phyloP scores from a whole-genome alignment of 2,113 vertebrate species.

The Dendropsophus ebraccatus region DNA sequence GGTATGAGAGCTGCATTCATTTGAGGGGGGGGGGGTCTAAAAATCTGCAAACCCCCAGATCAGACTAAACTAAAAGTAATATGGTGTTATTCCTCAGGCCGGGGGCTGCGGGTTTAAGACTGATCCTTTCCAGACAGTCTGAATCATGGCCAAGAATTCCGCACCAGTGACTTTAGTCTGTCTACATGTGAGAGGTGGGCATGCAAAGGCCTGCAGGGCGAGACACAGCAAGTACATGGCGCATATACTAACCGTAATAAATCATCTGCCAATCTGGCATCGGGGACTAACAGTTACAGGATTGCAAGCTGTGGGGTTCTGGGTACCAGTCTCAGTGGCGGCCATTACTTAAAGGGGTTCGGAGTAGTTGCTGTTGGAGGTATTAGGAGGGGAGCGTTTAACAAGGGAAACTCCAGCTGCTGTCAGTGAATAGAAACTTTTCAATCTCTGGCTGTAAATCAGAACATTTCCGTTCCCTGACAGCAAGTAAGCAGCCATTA shows the following conservation, averaged over 20 bases:
- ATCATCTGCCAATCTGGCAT: background rate
- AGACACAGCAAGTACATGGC: background rate
- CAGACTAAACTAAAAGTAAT: too few species aligned
- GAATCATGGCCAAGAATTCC: slow-evolving; percentile 18
- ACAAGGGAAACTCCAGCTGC: too few species aligned
- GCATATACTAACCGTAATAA: background rate
- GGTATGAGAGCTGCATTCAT: too few species aligned
- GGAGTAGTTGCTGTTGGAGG: too few species aligned
- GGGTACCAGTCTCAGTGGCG: too few species aligned
- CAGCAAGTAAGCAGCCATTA: background rate
- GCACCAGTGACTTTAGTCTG: background rate
- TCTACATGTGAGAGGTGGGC: background rate
- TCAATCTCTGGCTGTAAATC: background rate
- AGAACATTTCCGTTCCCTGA: background rate
- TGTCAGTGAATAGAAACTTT: background rate
- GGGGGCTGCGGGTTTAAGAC: background rate
- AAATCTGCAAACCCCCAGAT: too few species aligned
- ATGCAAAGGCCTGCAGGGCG: background rate
- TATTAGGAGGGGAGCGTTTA: too few species aligned
- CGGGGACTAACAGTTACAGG: too few species aligned
- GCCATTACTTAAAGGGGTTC: too few species aligned
- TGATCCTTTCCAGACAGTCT: slow-evolving; percentile 25
- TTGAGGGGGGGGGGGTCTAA: too few species aligned
- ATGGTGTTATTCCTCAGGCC: background rate
- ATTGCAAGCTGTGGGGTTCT: too few species aligned